Evolutionary conservation across 2,888 invertebrate genomes (phyloP).

Genomic region (Parnassius glacialis): DNA sequence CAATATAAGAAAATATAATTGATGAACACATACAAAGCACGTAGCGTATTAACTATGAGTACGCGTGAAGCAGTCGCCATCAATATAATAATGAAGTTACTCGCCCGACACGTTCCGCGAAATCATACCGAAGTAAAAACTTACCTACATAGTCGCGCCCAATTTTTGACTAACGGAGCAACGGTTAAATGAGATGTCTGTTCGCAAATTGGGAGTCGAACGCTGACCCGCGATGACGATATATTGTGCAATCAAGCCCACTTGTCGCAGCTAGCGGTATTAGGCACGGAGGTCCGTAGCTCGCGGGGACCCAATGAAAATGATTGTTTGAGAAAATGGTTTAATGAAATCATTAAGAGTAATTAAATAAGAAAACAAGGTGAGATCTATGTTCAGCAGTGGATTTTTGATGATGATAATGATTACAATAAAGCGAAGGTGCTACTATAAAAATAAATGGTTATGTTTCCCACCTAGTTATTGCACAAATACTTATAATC

Average conservation of each 20-base stretch:
- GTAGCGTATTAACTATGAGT: neutral
- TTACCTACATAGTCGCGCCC: slow-evolving; percentile 19
- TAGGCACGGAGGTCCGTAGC: neutral
- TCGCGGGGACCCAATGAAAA: neutral
- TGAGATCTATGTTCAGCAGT: no score
- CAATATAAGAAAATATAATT: no score
- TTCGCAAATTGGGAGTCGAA: slow-evolving; percentile 25
- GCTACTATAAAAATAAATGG: no score
- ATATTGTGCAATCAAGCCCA: slow-evolving; percentile 22
- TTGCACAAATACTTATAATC: no score
- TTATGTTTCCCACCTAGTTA: no score
- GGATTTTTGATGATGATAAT: no score
- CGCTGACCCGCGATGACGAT: slow-evolving; percentile 22
- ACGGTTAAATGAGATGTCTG: slow-evolving; percentile 14
- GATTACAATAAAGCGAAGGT: no score
- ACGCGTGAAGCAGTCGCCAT: neutral
- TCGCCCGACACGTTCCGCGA: slow-evolving; percentile 13
- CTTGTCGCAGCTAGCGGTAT: slow-evolving; percentile 15
- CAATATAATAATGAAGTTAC: slow-evolving; percentile 16
- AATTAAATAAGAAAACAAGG: no score
- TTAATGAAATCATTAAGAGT: no score
- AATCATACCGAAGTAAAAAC: slow-evolving; percentile 14
- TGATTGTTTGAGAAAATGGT: no score
- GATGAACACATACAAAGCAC: neutral
- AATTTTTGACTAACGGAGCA: slow-evolving; percentile 23